These are phyloP conservation scores for Anaspis maculata DNA, from an alignment of 2,888 invertebrate species.

Conservation along the genomic window DNA sequence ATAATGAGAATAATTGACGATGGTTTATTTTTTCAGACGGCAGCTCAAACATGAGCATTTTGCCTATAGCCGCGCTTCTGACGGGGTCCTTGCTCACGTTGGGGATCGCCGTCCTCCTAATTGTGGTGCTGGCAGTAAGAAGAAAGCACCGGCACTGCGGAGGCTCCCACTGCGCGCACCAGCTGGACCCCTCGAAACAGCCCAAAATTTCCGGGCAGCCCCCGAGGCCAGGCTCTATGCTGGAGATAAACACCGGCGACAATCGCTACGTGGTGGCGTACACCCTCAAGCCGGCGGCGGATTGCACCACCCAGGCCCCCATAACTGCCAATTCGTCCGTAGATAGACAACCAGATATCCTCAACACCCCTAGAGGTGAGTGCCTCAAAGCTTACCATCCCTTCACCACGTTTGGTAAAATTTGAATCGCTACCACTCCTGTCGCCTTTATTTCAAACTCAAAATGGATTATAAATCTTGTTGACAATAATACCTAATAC, in stretches of 20 bases:
- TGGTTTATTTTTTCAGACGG: conserved; percentile 55
- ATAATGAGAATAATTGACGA: too few species aligned
- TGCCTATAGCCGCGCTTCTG: conserved; percentile 62
- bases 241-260: conserved; percentile 73
- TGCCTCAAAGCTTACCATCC: conserved; percentile 16
- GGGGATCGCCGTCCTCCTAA: conserved; percentile 54
- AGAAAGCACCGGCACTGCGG: conserved; percentile 44
- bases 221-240: conserved; percentile 46
- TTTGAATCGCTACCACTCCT: too few species aligned
- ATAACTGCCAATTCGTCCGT: conserved; percentile 25
- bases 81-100: conserved; percentile 59
- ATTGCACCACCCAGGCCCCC: conserved; percentile 29
- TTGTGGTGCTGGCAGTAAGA: conserved; percentile 56
- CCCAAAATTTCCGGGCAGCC: conserved; percentile 45
- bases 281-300: conserved; percentile 61
- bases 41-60: conserved; percentile 58
- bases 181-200: conserved; percentile 43
- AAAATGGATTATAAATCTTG: too few species aligned
- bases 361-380: conserved; percentile 68
- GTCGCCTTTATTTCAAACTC: too few species aligned
- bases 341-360: conserved; percentile 51
- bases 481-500: too few species aligned
- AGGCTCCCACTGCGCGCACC: conserved; percentile 38
- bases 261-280: conserved; percentile 80
- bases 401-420: conserved; percentile 16